Conservation (phyloP, 2,797 vertebrate species). For the Clarias platycephalus region DNA sequence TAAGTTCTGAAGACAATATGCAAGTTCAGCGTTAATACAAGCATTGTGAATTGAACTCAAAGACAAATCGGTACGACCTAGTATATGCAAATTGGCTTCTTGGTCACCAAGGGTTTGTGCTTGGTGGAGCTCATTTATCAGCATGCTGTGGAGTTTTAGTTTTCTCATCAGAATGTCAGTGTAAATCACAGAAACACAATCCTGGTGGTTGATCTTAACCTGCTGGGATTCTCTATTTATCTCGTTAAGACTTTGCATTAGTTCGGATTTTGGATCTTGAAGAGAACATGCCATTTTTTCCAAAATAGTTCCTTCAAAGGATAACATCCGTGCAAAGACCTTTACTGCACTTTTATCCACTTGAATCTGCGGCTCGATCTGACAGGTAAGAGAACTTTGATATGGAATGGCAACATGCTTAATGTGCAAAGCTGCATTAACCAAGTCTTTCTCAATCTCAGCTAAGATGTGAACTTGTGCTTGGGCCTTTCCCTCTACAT, state of each 20-base stretch:
- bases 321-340: constrained; percentile 82
- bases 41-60: constrained; percentile 67
- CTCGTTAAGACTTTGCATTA: constrained; percentile 77
- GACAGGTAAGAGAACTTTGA: constrained; percentile 55
- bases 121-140: constrained; percentile 69
- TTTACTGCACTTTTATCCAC: constrained; percentile 72
- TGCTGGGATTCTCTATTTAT: constrained; percentile 77
- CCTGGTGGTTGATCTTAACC: constrained; percentile 70
- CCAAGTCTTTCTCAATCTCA: constrained; percentile 72
- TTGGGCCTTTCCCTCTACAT: constrained; percentile 58
- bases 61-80: constrained; percentile 47
- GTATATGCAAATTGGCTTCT: constrained; percentile 52
- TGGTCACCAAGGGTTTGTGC: constrained; percentile 48
- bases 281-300: constrained; percentile 87
- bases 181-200: constrained; percentile 72
- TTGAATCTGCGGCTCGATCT: constrained; percentile 40
- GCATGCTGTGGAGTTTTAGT: constrained; percentile 83
- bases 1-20: constrained; percentile 81
- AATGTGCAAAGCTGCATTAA: constrained; percentile 71
- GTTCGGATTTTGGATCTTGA: constrained; percentile 78
- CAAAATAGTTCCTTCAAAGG: constrained; percentile 86
- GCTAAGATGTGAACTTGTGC: constrained; percentile 68
- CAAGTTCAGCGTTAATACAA: constrained; percentile 85
- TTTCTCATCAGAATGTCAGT: constrained; percentile 84
- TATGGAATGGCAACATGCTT: constrained; percentile 63